A percentile compares a stretch with the other conserved stretches of the same genome.
phyloP scores from a whole-genome alignment of 2,888 invertebrate genomes.

The Clitarchus hookeri region DNA sequence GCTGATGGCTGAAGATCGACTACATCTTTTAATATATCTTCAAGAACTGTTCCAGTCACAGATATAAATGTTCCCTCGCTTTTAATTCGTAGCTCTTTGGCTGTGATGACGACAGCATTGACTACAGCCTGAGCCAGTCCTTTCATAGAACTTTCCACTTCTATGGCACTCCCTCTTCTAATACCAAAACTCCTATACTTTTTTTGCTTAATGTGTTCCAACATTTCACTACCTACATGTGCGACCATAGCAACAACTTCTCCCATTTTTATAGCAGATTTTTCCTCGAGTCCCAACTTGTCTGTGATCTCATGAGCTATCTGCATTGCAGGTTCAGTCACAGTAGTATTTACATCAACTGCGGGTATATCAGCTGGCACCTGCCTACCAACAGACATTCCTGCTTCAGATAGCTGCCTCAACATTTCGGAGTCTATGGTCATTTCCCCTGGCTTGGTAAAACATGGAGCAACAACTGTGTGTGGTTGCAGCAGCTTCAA shows the following conservation, averaged over 20 bases:
- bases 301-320: conserved; percentile 43
- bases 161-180: background rate
- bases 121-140: conserved; percentile 33
- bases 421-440: conserved; percentile 69
- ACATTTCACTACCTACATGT: conserved; percentile 51
- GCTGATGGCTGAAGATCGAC: conserved; percentile 33
- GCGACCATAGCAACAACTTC: conserved; percentile 54
- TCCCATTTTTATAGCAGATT: conserved; percentile 55
- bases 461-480: conserved; percentile 47
- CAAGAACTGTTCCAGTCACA: conserved; percentile 51
- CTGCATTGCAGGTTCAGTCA: conserved; percentile 27
- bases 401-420: conserved; percentile 68
- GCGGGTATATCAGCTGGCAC: conserved; percentile 64
- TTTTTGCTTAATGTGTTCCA: conserved; percentile 32
- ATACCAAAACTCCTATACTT: background rate
- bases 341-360: conserved; percentile 59
- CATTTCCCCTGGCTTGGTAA: conserved; percentile 60
- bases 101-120: conserved; percentile 33
- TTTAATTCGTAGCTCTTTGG: conserved; percentile 37
- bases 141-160: conserved; percentile 22
- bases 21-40: conserved; percentile 35
- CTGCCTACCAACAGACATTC: conserved; percentile 69
- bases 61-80: conserved; percentile 46
- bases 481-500: conserved; percentile 54
- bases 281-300: conserved; percentile 53